phyloP scores from a whole-genome alignment of 2,113 vertebrate genomes.

The Cochlearius cochlearius region DNA sequence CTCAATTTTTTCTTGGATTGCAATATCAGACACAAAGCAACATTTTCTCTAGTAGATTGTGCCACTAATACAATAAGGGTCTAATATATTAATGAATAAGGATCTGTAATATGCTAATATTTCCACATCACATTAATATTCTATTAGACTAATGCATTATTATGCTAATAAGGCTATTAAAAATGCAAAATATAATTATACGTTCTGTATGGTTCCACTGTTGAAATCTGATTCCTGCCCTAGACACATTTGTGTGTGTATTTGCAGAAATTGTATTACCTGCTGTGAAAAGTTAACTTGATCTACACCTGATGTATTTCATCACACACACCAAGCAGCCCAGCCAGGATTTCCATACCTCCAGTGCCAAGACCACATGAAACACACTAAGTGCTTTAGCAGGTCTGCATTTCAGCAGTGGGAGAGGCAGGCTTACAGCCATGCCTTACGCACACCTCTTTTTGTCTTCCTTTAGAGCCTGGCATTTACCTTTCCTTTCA shows the following conservation, averaged over 20 bases:
- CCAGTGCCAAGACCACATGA: not conserved
- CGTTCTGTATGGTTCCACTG: conserved; percentile 11
- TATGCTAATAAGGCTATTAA: conserved; percentile 67
- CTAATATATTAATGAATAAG: conserved; percentile 67
- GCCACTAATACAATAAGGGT: conserved; percentile 45
- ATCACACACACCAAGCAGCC: not conserved
- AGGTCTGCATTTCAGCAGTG: not conserved
- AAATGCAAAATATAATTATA: conserved; percentile 73
- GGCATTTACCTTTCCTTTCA: not conserved
- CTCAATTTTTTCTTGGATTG: not conserved
- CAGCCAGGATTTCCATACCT: not conserved
- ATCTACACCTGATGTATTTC: not conserved
- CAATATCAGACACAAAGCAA: conserved; percentile 31
- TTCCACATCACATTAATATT: conserved; percentile 67
- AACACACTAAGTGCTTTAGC: not conserved
- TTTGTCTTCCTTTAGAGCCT: not conserved
- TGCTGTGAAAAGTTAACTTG: conserved; percentile 38
- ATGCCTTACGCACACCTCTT: accelerated
- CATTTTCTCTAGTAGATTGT: conserved; percentile 39
- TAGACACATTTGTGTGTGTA: conserved; percentile 3
- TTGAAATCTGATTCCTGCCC: conserved; percentile 44
- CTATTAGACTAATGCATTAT: conserved; percentile 65
- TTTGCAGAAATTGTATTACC: conserved; percentile 27
- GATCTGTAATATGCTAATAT: conserved; percentile 64
- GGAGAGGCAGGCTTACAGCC: not conserved